Base-by-base conservation (phyloP, 1,140 invertebrate species). In the Bombus haemorrhoidalis region DNA sequence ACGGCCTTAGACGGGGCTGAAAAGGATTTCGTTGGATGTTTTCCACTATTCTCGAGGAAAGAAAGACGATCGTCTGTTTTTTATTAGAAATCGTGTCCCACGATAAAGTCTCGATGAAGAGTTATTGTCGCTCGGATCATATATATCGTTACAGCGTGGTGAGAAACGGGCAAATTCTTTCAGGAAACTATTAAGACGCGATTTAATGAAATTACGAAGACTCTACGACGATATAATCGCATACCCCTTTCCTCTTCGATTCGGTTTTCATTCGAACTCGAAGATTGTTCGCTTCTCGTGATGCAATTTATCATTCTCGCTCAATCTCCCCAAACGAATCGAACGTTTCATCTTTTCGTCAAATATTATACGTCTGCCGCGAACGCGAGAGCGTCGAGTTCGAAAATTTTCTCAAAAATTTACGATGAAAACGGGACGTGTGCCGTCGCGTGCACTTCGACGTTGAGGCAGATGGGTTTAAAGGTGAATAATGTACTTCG, bases 171-270 rank as follows among this genome's bases (percentile, higher is more conserved):
- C 13, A 39, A 78, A 84, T 39, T 84, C 71, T 41, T 12, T n/a
- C 13, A 13, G 3, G 32, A 43, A 71, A 80, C 22, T 47, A 43
- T 72, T 71, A 79, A 64, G 57, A 62, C 18, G 13, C 64, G 15
- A 47, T 43, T 37, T 80, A 80, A 84, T 72, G 66, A 79, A 72
- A 80, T 83, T 47, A 69, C 39, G 47, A 71, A 59, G 82, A 83
- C 71, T 78, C 37, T 43, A 32, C n/a, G n/a, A 10, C 28, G 53
- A 69, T 83, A 22, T 59, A 78, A 77, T 57, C n/a, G 66, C 47
- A 4, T 43, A 12, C 6, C 43, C 32, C 59, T 15, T 43, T 53
- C 75, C 3, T 10, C 75, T 37, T 84, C 47, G 32, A 62, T 72
- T 62, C 39, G 15, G 22, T 41, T 71, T 68, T 47, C 15, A 3